Evolutionary conservation across 2,113 vertebrate species (phyloP), one percentile per base, ranked within the genome.

Genomic region (Gymnorhina tibicen): DNA sequence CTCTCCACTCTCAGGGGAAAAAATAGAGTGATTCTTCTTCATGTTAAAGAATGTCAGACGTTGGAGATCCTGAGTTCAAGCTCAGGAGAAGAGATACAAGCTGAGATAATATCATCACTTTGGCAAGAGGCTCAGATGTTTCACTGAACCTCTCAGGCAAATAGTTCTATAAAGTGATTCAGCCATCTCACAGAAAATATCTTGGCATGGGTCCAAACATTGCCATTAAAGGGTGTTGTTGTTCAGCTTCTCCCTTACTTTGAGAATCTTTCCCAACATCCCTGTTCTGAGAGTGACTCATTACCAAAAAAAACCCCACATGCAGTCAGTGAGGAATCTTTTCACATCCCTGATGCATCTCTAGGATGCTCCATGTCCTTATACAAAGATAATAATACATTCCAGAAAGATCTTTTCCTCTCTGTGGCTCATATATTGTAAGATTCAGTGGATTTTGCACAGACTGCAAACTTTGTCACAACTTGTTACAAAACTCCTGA

Each of bases 1-100:
- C 28, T 53, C 28, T 49, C 47, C 3, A 33, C 11, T 39, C 30
- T 5, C 22, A 4, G 2, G 4, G 4, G 11, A 2, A 3, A 16
- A 46, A 60, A 59, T 10, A 52, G 52, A 22, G 15, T 33, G 3
- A 33, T 7, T 47, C 11, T 81, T 67, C 39, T 32, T 59, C 46
- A 41, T 75, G 21, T 42, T 52, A 77, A 69, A 55, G 19, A 44
- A 88, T 4, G 3, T 69, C 72, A 93, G 44, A 64, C 32, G 13
- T 13, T 35, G 37, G 58, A 92, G 27, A 83, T 58, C 2, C 0
- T 35, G 52, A 79, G 4, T 79, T 47, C 64, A 81, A 70, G 16
- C 24, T 78, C 24, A 64, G 32, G 28, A 77, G 46, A 78, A 70
- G 33, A 33, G 42, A 89, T 49, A 85, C 5, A 78, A 84, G 32